These are phyloP conservation scores for Hippocampus barbouri DNA, from an alignment of 2,113 vertebrate species.

Conservation along the genomic window DNA sequence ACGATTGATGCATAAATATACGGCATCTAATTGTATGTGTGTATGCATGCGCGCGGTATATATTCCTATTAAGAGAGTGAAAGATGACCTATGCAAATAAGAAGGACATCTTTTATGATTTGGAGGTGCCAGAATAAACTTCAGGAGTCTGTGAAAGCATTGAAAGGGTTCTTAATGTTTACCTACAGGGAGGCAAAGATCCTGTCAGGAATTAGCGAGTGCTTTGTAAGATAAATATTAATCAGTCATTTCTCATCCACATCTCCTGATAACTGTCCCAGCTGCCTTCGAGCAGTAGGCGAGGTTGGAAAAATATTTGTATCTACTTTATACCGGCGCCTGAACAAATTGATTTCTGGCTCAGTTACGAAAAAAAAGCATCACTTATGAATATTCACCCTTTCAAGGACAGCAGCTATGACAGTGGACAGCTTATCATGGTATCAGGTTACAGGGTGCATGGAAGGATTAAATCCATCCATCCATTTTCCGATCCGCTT, in stretches of 20 bases:
- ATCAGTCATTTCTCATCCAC: too few species aligned
- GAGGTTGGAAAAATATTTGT: not conserved
- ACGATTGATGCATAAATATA: conserved; percentile 45
- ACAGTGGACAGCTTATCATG: too few species aligned
- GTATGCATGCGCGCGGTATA: not conserved
- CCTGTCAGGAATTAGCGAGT: not conserved
- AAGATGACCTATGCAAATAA: not conserved
- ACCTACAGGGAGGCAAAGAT: not conserved
- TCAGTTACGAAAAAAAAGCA: too few species aligned
- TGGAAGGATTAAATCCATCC: too few species aligned
- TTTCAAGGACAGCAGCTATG: too few species aligned
- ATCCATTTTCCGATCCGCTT: too few species aligned
- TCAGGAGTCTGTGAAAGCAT: not conserved
- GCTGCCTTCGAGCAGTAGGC: too few species aligned
- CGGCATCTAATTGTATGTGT: not conserved
- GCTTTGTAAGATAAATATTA: not conserved
- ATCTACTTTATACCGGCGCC: too few species aligned
- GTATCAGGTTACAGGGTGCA: too few species aligned
- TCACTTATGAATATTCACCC: too few species aligned
- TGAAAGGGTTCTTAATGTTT: not conserved
- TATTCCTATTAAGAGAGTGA: not conserved
- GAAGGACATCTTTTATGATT: not conserved
- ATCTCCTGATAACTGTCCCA: too few species aligned
- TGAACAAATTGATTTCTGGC: too few species aligned
- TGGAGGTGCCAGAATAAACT: not conserved